Percentiles rank a stretch among this genome's conserved stretches.
These are phyloP conservation scores for Tenualosa thibaudeaui DNA, from an alignment of 2,797 vertebrate genomes.

Conservation along the genomic window DNA sequence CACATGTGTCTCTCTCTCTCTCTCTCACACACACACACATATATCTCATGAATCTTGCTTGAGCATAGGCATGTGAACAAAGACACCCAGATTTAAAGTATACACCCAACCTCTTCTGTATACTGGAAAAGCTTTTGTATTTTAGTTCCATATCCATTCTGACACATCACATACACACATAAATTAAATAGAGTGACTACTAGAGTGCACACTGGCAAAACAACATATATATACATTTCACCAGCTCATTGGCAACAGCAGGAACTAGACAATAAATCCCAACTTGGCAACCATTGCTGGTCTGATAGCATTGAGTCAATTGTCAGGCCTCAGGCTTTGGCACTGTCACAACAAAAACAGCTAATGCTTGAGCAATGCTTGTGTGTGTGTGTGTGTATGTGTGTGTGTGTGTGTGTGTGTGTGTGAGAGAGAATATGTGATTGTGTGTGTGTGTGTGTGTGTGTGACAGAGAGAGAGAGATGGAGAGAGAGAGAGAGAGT, in stretches of 20 bases:
- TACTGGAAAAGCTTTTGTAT: background rate
- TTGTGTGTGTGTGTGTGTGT: too few relatives aligned
- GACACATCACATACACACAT: background rate
- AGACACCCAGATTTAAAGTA: background rate
- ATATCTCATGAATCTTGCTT: conserved; percentile 31
- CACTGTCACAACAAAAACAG: background rate
- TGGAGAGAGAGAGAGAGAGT: background rate
- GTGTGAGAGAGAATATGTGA: too few relatives aligned
- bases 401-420: too few relatives aligned
- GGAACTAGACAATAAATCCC: too few relatives aligned
- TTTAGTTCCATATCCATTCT: background rate
- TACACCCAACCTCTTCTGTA: background rate
- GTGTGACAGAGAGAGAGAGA: too few relatives aligned
- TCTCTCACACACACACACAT: conserved; percentile 13
- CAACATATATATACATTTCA: background rate
- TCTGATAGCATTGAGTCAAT: background rate
- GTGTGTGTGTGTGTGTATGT: background rate
- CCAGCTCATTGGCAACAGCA: background rate
- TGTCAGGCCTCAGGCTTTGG: background rate
- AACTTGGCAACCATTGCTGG: background rate
- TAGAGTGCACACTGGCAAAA: background rate
- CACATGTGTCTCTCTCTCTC: background rate
- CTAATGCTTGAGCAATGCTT: background rate
- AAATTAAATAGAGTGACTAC: background rate
- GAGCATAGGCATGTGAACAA: background rate